Base-by-base conservation (phyloP, 2,888 invertebrate species). In the Endotricha flammealis region DNA sequence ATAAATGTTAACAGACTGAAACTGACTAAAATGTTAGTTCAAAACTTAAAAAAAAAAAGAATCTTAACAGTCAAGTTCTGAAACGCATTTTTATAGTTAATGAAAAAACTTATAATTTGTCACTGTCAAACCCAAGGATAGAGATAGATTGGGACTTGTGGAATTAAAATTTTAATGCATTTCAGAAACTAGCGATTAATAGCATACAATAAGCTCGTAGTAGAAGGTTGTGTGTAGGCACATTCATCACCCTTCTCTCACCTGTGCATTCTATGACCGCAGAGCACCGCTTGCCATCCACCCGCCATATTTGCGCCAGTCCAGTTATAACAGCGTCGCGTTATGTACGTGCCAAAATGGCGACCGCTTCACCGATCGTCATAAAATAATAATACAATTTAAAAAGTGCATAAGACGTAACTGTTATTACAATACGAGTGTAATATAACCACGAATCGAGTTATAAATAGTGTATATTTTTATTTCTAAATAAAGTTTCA, bases 251-350 rank as follows among this genome's bases (percentile, higher is more conserved):
- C 36, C 36, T 36, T n/a, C n/a, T 35, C 30, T 41, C 44, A 61
- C 64, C 67, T 64, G 61, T 59, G 48, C 52, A 56, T 48, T 54
- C 75, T 74, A 67, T 75, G 75, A 52, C 59, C 53, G 58, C 53
- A 54, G 58, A 59, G 55, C 59, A 57, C 55, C 49, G 51, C 42
- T 60, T 50, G 59, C 53, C 42, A 39, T 48, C 52, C 43, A 28
- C 38, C 54, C 71, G 76, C 73, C 78, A 78, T 74, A 70, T 73
- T 68, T 65, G 52, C 50, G 47, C 61, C 73, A 81, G 81, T 82
- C 76, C 72, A 70, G 77, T 73, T 76, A 69, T 46, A 64, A 50
- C 47, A 59, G 59, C 48, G 53, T 38, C 12, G 50, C 25, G 56
- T 4, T 41, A n/a, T 20, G 52, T 32, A 57, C 65, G 80, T 67